Evolutionary conservation across 2,797 vertebrate species (phyloP), one percentile per base, ranked within the genome.

Genomic region (Ispidina lecontei): DNA sequence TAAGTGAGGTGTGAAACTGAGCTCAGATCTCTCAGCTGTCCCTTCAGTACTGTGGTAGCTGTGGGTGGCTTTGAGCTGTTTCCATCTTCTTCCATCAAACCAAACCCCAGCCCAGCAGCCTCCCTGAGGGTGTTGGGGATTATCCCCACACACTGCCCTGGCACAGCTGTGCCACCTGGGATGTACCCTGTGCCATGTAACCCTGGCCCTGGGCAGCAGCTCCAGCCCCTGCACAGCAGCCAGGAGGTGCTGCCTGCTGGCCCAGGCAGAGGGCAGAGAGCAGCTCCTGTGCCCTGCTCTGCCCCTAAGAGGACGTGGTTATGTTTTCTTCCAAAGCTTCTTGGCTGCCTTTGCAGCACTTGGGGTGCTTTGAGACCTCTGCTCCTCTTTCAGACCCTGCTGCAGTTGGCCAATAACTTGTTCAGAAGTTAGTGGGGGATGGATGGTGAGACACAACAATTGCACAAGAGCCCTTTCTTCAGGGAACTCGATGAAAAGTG

Each of bases 381-480:
- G 58, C 16, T 91, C 85, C 79, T 93, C 69, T 92, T 93, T 92
- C 62, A 80, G 54, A 16, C 65, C 74, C 74, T 1, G 8, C 62
- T 87, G 65, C 72, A 80, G 82, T 92, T 94, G 87, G 72, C 91
- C 68, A 89, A 83, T 89, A 89, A 71, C 52, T 82, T 94, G 72
- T 91, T 87, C 84, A 92, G 84, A 91, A 96, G 79, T 92, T 93
- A 80, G 22, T 83, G 82, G 76, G 84, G 89, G 56, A 31, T 54
- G 79, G 79, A 88, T 91, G 63, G 62, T 83, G 93, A 89, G 91
- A 77, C 77, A 58, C 39, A 78, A 33, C 51, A 68, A 14, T 93
- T 95, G 65, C 2, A 0, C 80, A 94, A 95, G 65, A 49, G 14
- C 39, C 4, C 2, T 80, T 92, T 87, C 37, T 94, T 85, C 47